Conservation (phyloP, 2,113 vertebrate species). For the Nannobrachium achirus region DNA sequence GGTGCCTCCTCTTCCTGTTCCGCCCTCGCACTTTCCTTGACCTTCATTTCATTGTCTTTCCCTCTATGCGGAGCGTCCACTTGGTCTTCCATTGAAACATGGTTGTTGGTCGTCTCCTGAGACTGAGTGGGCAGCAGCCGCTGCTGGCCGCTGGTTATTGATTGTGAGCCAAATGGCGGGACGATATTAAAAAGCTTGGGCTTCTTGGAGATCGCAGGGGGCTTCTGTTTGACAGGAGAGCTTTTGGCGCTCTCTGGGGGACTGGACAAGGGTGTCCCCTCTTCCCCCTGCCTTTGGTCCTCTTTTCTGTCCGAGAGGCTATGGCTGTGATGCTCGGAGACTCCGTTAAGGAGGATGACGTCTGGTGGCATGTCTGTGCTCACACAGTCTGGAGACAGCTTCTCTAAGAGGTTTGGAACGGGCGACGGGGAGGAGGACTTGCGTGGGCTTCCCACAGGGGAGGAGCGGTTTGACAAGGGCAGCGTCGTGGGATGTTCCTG, state of each 20-base stretch:
- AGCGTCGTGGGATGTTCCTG: slow-evolving; percentile 55
- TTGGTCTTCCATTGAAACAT: slow-evolving; percentile 38
- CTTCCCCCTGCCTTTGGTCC: slow-evolving; percentile 27
- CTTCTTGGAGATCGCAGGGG: slow-evolving; percentile 91
- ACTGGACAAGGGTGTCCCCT: slow-evolving; percentile 25
- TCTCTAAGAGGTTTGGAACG: slow-evolving; percentile 70
- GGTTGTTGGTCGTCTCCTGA: slow-evolving; percentile 11
- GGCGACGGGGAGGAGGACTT: slow-evolving; percentile 74
- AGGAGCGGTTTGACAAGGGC: slow-evolving; percentile 38
- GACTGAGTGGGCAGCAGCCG: slow-evolving; percentile 14
- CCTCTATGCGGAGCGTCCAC: slow-evolving; percentile 44
- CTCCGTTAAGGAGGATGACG: slow-evolving; percentile 22
- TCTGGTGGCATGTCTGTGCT: slow-evolving; percentile 24
- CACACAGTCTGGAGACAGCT: slow-evolving; percentile 63
- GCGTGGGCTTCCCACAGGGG: slow-evolving; percentile 32
- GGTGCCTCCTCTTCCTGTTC: slow-evolving; percentile 63
- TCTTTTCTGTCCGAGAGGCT: slow-evolving; percentile 34
- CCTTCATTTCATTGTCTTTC: slow-evolving; percentile 51
- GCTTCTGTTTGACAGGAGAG: slow-evolving; percentile 84
- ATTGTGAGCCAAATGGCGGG: slow-evolving; percentile 59
- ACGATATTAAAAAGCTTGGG: slow-evolving; percentile 86
- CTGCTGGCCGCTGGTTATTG: slow-evolving; percentile 11
- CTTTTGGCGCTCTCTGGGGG: slow-evolving; percentile 57
- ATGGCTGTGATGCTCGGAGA: slow-evolving; percentile 28
- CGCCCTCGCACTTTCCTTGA: slow-evolving; percentile 45